Base-by-base conservation (phyloP, 2,797 vertebrate species). In the Poliocrania exsul region DNA sequence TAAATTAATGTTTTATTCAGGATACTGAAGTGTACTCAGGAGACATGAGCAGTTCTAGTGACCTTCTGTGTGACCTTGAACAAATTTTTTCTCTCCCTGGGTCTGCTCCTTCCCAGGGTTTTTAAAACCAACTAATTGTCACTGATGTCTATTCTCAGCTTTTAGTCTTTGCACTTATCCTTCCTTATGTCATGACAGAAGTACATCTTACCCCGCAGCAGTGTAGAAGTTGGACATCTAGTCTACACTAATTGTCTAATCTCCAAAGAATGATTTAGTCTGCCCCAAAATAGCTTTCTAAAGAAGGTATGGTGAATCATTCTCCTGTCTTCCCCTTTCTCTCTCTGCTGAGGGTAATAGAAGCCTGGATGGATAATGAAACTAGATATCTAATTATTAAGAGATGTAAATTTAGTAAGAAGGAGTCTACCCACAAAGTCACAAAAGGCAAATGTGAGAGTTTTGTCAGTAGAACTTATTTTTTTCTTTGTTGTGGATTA, bases 1-100 rank as follows among this genome's bases (percentile, higher is more conserved):
- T 87, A 85, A 92, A 80, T 70, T 50, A 82, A 51, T 82, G 46
- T 92, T 95, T 86, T 86, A 89, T 92, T 94, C 64, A 80, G 81
- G 69, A 86, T 10, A 9, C 2, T 57, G 57, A 65, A 78, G 25
- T 42, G 47, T 19, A 33, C 29, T 82, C 4, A 2, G 42, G 66
- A 95, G 58, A 56, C 64, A 56, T 0, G 3, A 94, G 56, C 50
- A 65, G 47, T 57, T 80, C 35, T 12, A 29, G 38, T 56, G 77
- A 83, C 53, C 42, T 95, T 87, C 79, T 78, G 9, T 20, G 35
- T 62, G 86, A 92, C 82, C 91, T 90, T 86, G 87, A 93, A 49
- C 69, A 75, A 95, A 81, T 21, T 17, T 79, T 89, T 94, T 88
- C 38, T 75, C 73, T 92, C 57, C 23, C 25, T 67, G 31, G 12